Base-by-base conservation (phyloP, 2,797 vertebrate species). In the Chrysocyon brachyurus region DNA sequence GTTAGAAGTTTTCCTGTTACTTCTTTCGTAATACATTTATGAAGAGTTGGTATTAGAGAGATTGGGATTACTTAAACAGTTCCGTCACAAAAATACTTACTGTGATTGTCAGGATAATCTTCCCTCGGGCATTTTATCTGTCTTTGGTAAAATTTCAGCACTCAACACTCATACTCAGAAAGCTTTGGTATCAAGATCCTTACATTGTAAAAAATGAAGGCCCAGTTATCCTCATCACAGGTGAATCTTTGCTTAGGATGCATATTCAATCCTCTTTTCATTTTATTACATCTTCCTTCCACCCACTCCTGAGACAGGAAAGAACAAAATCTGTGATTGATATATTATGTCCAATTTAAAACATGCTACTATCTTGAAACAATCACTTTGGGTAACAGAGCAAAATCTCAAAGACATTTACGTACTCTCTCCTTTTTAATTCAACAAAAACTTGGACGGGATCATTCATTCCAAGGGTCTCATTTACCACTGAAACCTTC, bases 61-160 rank as follows among this genome's bases (percentile, higher is more conserved):
- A 84, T 87, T 61, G 78, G 66, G 59, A 87, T 94, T 70, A 86
- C 22, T 40, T 64, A 83, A 86, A 19, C 54, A 28, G 8, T 54
- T 16, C 28, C 28, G 57, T 70, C 57, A 40, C 54, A 9, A 91
- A 77, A 77, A 14, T 59, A 70, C 11, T 54, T 94, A 26, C 61
- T 40, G 6, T 56, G 64, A 72, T 61, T 61, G 21, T 68, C 46
- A 95, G 61, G 15, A 77, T 85, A 57, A 89, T 36, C 72, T 88
- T 79, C 28, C 88, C 77, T 61, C 46, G 66, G 54, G 56, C 5
- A n/a, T 52, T 93, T 61, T 63, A 33, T 75, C 54, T 85, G 56
- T 84, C 40, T 96, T 93, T 28, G 57, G 28, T 94, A 94, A 95
- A 66, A 85, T 87, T 85, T 82, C 31, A 64, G 56, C 75, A 72